Evolutionary conservation across 2,888 invertebrate species (phyloP).

Genomic region (Tinea trinotella): DNA sequence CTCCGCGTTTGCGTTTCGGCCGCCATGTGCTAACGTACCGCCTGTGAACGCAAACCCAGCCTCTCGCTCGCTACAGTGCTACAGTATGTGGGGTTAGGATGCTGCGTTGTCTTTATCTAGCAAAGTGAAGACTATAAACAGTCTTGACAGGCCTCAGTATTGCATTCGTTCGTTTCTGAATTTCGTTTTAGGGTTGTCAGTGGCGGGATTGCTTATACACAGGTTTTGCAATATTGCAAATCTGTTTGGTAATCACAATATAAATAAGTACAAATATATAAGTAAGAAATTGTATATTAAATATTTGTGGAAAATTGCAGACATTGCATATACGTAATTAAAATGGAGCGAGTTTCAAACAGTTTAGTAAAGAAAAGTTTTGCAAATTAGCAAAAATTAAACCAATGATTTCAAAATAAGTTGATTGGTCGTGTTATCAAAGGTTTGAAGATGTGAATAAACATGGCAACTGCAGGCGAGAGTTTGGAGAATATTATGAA

Average conservation of each 20-base stretch:
- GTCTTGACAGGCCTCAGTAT: slow-evolving; percentile 29
- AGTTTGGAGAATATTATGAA: background rate
- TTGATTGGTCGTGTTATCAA: too few relatives aligned
- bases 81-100: slow-evolving; percentile 12
- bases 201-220: background rate
- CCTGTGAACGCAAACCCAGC: too few relatives aligned
- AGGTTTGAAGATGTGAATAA: background rate
- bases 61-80: background rate
- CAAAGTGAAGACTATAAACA: slow-evolving; percentile 26
- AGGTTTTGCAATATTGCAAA: background rate
- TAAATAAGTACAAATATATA: too few relatives aligned
- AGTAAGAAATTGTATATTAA: too few relatives aligned
- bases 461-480: background rate
- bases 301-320: too few relatives aligned
- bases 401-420: too few relatives aligned
- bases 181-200: slow-evolving; percentile 14
- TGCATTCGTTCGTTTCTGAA: slow-evolving; percentile 23
- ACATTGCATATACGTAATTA: too few relatives aligned
- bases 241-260: too few relatives aligned
- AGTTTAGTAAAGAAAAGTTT: too few relatives aligned
- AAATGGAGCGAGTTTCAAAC: too few relatives aligned
- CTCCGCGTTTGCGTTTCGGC: slow-evolving; percentile 5
- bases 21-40: too few relatives aligned
- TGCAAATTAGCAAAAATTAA: too few relatives aligned
- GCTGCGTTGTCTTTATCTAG: slow-evolving; percentile 22